Percentiles rank a stretch among this genome's conserved stretches.
Conservation (phyloP, 2,113 vertebrate species). For the Petromus typicus region DNA sequence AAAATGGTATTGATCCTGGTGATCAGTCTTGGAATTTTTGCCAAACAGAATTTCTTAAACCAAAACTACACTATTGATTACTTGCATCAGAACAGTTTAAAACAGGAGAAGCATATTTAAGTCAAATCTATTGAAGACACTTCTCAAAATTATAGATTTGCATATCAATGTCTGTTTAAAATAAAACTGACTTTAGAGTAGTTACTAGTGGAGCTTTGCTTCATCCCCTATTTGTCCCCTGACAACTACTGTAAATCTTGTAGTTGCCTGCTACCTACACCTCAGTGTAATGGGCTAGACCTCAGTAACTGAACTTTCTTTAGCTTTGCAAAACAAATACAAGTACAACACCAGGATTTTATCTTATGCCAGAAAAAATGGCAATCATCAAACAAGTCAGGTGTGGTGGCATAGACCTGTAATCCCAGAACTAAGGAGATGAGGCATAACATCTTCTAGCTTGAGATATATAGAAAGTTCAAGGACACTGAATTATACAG, state of each 20-base stretch:
- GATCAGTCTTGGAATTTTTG: constrained; percentile 71
- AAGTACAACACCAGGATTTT: neutral
- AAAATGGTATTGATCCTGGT: constrained; percentile 59
- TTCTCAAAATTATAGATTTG: constrained; percentile 49
- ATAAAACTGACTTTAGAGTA: constrained; percentile 53
- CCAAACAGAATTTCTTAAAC: constrained; percentile 72
- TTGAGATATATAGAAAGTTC: neutral
- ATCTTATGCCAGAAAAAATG: neutral
- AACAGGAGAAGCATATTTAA: constrained; percentile 58
- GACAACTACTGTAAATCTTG: constrained; percentile 47
- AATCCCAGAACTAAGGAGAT: neutral
- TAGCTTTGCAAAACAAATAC: constrained; percentile 32
- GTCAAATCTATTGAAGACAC: constrained; percentile 61
- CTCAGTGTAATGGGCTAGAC: neutral
- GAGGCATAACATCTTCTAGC: neutral
- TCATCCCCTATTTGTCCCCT: constrained; percentile 8
- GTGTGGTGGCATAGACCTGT: neutral
- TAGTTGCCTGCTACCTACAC: neutral
- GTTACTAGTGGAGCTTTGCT: constrained; percentile 38
- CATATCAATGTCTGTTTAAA: neutral
- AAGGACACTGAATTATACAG: neutral
- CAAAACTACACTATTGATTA: constrained; percentile 79
- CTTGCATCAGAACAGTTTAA: constrained; percentile 43
- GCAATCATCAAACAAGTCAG: neutral
- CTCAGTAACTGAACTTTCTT: neutral